Percentiles rank a stretch among this genome's conserved stretches.
Conservation (phyloP, 2,888 invertebrate genomes). For the Nebria brevicollis region DNA sequence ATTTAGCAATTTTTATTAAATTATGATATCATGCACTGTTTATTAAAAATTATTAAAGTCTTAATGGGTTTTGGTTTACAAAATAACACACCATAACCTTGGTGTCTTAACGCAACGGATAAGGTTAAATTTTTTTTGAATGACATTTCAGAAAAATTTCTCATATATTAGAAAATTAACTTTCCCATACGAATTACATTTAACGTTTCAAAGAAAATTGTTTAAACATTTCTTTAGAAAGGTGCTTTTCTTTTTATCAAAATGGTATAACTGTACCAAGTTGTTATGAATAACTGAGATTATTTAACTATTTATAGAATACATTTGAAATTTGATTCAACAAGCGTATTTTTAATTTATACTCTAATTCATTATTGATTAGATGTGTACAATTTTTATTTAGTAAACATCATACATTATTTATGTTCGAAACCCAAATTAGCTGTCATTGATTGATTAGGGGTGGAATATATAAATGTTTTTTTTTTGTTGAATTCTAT, state of each 20-base stretch:
- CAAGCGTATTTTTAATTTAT: background rate
- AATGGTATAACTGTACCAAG: background rate
- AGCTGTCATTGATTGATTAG: too few relatives aligned
- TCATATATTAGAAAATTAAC: too few relatives aligned
- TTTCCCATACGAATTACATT: too few relatives aligned
- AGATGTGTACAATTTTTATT: too few relatives aligned
- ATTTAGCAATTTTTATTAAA: background rate
- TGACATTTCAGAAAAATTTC: too few relatives aligned
- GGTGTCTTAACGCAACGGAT: too few relatives aligned
- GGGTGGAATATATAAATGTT: background rate
- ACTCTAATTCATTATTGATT: background rate
- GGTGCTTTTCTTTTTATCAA: too few relatives aligned
- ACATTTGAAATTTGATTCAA: background rate
- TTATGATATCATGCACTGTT: background rate
- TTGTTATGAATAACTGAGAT: background rate
- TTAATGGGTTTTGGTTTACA: background rate
- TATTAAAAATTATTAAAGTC: background rate
- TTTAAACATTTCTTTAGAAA: too few relatives aligned
- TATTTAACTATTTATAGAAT: background rate
- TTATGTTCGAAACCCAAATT: background rate
- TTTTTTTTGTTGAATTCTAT: too few relatives aligned
- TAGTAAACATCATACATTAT: background rate
- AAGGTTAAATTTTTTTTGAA: too few relatives aligned
- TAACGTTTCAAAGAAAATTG: too few relatives aligned
- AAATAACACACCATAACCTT: background rate